Evolutionary conservation across 2,888 invertebrate genomes (phyloP), one percentile per base, ranked within the genome.

Genomic region (Rambutsinella grinnellia): DNA sequence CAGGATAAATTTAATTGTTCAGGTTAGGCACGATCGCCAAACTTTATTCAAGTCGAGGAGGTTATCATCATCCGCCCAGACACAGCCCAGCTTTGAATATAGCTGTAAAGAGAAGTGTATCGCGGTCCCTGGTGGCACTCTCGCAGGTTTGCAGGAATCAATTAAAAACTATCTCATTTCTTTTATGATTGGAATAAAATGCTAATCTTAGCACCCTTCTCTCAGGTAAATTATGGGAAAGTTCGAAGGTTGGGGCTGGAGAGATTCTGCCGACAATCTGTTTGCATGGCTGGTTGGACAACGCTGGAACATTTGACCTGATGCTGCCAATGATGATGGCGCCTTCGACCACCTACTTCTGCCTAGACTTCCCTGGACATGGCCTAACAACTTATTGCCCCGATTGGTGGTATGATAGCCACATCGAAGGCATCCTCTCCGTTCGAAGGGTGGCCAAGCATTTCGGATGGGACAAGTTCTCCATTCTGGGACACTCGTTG

Each of bases 231-330:
- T 63, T 77, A 56, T 79, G 79, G 79, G 74, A 79, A 23, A 19
- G 27, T 44, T 47, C 26, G 6, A 47, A 36, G 8, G 26, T 3
- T 17, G 36, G 23, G n/a, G n/a, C 61, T 6, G 17, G 3, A 0
- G 27, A 49, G 10, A 17, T 46, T 3, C 75, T 68, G 19, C 82
- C 82, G 2, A 68, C 80, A 17, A 46, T 83, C 15, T 78, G 79
- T 70, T n/a, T 79, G 2, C 83, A 83, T 51, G 83, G 83, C 13
- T 82, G 83, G 82, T 44, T 81, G 49, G 83, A 83, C 58, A 83
- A 82, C 70, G 71, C 77, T 10, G 79, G 79, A n/a, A 75, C 80
- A 3, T 83, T 81, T 71, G 82, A 82, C 62, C 77, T 77, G 13
- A 47, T 82, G 21, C 10, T 83, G 0, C 74, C 79, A 0, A 10